Evolutionary conservation across 2,888 invertebrate species (phyloP), one percentile per base, ranked within the genome.

Genomic region (Ganaspis brasiliensis): DNA sequence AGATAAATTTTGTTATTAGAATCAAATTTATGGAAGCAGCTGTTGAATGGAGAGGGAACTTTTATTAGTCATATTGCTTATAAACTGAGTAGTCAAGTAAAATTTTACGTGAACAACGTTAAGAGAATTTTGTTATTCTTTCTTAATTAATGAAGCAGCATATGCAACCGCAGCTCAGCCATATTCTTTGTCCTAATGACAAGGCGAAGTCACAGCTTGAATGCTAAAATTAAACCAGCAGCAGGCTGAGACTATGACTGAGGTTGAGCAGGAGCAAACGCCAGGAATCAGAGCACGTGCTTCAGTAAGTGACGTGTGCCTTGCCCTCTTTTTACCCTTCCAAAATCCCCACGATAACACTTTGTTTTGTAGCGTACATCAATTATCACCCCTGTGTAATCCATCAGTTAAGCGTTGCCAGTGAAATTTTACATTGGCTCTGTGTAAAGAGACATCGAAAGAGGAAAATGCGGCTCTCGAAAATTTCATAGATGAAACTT

Each of bases 201-300:
- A 88, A 84, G 86, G 83, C 85, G 82, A 85, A 87, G 88, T 85
- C 86, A 86, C 86, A 86, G 87, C 88, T 86, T 84, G 81, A 84
- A 45, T 45, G 67, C 89, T 89, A 89, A 88, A 89, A 84, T 89
- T 89, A 89, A 88, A 86, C 86, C 76, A 74, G 81, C 85, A 83
- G 81, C 83, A 83, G 79, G 79, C 86, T 85, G 85, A 84, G 86
- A 77, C 83, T 82, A 80, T 82, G 82, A 81, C 83, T 84, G 86
- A 87, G 83, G 84, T 85, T 87, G 88, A 88, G 87, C 88, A 87
- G 89, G 85, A 89, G 86, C 89, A 87, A 88, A 87, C 88, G 90
- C 89, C 89, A 89, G 89, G 90, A 89, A 90, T 81, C 88, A 84
- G 89, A 90, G 90, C 90, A 90, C 90, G 90, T 90, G 90, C 89